These are phyloP conservation scores for Pelochelys cantorii DNA, from an alignment of 2,797 vertebrate species.

Conservation along the genomic window DNA sequence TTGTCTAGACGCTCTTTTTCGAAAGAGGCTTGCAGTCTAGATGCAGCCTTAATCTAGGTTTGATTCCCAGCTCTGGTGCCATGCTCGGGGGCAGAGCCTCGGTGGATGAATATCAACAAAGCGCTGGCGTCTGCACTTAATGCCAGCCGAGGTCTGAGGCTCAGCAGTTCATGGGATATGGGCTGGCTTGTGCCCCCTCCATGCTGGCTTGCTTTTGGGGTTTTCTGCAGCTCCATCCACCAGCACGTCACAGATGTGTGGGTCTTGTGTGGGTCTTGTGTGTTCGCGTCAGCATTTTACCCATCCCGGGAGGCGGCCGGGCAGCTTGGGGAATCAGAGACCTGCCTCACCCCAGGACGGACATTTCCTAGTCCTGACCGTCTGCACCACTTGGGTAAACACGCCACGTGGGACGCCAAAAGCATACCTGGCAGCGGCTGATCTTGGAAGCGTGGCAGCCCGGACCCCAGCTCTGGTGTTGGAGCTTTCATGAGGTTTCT, in stretches of 20 bases:
- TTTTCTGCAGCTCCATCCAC: not conserved
- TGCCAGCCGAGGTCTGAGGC: not conserved
- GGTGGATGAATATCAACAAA: constrained; percentile 33
- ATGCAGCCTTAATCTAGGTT: not conserved
- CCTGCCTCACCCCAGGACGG: no score
- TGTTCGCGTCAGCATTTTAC: not conserved
- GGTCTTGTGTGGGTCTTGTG: no score
- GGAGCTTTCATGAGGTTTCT: constrained; percentile 50
- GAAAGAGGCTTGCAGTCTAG: no score
- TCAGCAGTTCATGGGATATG: no score
- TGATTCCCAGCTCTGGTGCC: constrained; percentile 17
- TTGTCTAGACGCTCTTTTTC: no score
- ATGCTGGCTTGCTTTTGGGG: not conserved
- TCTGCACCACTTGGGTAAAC: not conserved
- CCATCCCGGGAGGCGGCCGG: not conserved
- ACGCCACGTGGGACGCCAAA: constrained; percentile 29
- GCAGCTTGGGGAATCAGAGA: not conserved
- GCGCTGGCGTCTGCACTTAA: not conserved
- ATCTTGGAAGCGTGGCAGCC: not conserved
- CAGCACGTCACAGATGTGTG: not conserved
- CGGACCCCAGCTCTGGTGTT: constrained; percentile 22
- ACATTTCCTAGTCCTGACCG: not conserved
- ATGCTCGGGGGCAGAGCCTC: constrained; percentile 3
- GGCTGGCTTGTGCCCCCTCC: not conserved
- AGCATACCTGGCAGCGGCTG: constrained; percentile 41